phyloP scores from a whole-genome alignment of 2,888 invertebrate genomes.

The Junonia oenone region DNA sequence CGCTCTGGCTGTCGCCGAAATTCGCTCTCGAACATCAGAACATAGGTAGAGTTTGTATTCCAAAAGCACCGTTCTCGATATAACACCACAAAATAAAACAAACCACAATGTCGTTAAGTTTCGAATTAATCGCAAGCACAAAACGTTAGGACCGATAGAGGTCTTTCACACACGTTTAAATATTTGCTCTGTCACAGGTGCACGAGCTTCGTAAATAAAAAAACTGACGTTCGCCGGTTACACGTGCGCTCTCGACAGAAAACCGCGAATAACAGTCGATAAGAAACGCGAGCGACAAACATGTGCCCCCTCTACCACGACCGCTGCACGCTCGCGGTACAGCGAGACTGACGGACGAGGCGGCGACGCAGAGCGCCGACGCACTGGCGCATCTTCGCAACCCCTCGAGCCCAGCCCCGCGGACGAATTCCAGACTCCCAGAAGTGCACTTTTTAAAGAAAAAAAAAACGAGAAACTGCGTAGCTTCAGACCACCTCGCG shows the following conservation, averaged over 20 bases:
- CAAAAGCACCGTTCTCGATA: slow-evolving; percentile 46
- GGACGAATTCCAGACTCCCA: slow-evolving; percentile 32
- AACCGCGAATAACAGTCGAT: slow-evolving; percentile 64
- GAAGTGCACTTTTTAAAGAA: slow-evolving; percentile 38
- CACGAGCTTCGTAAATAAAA: slow-evolving; percentile 49
- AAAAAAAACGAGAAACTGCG: slow-evolving; percentile 42
- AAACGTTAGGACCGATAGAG: slow-evolving; percentile 51
- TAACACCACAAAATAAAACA: slow-evolving; percentile 54
- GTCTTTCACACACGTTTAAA: slow-evolving; percentile 69
- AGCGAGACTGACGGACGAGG: slow-evolving; percentile 61
- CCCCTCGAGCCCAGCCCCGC: slow-evolving; percentile 50
- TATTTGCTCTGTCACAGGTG: slow-evolving; percentile 70
- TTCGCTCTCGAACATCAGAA: slow-evolving; percentile 50
- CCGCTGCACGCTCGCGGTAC: slow-evolving; percentile 64
- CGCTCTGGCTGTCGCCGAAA: slow-evolving; percentile 69
- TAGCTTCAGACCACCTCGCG: slow-evolving; percentile 40
- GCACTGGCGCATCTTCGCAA: slow-evolving; percentile 48
- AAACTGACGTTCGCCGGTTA: slow-evolving; percentile 51
- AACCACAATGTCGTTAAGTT: slow-evolving; percentile 48
- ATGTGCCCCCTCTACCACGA: slow-evolving; percentile 42
- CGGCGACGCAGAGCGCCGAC: slow-evolving; percentile 35
- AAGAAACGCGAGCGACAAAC: slow-evolving; percentile 41
- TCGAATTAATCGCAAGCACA: slow-evolving; percentile 42
- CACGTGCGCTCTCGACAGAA: slow-evolving; percentile 70
- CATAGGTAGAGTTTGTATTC: slow-evolving; percentile 47